Evolutionary conservation across 2,888 invertebrate species (phyloP), one percentile per base, ranked within the genome.

Genomic region (Hypomecis punctinalis): DNA sequence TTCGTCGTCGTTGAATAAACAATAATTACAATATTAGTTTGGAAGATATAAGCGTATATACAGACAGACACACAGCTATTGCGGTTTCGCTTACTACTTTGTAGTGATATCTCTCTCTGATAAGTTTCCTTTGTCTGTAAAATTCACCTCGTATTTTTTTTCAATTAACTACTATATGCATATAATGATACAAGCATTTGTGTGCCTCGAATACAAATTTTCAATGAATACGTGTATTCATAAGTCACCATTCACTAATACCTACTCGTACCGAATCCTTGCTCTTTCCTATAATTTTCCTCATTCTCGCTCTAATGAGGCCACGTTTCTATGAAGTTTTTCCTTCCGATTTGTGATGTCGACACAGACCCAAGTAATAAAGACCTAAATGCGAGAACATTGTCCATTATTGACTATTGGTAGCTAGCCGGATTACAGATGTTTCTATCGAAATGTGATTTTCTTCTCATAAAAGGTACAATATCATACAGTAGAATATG

Each of bases 281-380:
- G 61, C 23, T 37, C 52, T 40, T 57, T 57, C 53, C 46, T 53
- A 36, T 53, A 63, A 46, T 82, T 82, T 82, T 81, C 78, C 76
- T 73, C 66, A 74, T 78, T 74, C 76, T 69, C 67, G 61, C 72
- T 75, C 80, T 82, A 82, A 82, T 77, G 83, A 82, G 78, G 72
- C 77, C 75, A 76, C 79, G 75, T 75, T 76, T 81, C 71, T 72
- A 71, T 75, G 67, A 71, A 78, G 76, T 77, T 81, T 82, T 82
- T 80, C 77, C 79, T 75, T 68, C 63, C 61, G 68, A 72, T 72
- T 75, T 78, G 78, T 81, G 80, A 80, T 79, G 75, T 73, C 76
- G 76, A 78, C 76, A 71, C 68, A 66, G 63, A 66, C 67, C 69
- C 69, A 49, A 60, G 73, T 76, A 77, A 77, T 80, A 79, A 77